Evolutionary conservation across 2,888 invertebrate genomes (phyloP), one percentile per base, ranked within the genome.

Genomic region (Drosophila planitibia): DNA sequence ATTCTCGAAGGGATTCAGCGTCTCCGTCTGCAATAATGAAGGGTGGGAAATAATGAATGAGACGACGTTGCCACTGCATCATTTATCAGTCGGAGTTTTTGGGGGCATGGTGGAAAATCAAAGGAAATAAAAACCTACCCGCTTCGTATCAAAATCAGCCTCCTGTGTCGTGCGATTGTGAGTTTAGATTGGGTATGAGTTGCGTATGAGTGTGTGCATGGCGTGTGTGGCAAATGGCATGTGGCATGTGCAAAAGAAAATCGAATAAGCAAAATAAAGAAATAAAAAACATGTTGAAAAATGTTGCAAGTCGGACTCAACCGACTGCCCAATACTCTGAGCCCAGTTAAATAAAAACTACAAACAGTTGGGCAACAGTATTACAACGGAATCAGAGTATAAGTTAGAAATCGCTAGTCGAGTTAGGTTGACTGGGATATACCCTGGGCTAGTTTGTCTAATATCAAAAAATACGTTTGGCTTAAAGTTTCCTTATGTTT

Each of bases 1-100:
- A 77, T 94, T 95, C 93, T 96, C 96, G 95, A 97, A 97, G 95
- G 97, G 97, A 96, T 97, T 97, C 95, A 96, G 96, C 95, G 97
- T 96, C 94, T 97, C 97, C 93, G 96, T 96, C 97, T 97, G 94
- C 54, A 69, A 83, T 5, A 1, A 33, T 7, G 33, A 37, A 51
- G 28, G 16, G 39, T 10, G 22, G 25, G 10, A 28, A 28, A 59
- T 28, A 6, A 32, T 39, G 16, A 28, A 49, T 61, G 16, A 51
- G 30, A 28, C 32, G 19, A 9, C 7, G 9, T 33, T 39, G 19
- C 9, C 37, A 74, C 28, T 73, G 60, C 52, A 67, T 30, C 12
- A 67, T 69, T 37, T 10, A 66, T 58, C 37, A 33, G 51, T 16
- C 22, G 2, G 1, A 16, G 9, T 5, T 22, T 25, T 30, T 25